phyloP scores from a whole-genome alignment of 2,797 vertebrate species.

The Spea hammondii region DNA sequence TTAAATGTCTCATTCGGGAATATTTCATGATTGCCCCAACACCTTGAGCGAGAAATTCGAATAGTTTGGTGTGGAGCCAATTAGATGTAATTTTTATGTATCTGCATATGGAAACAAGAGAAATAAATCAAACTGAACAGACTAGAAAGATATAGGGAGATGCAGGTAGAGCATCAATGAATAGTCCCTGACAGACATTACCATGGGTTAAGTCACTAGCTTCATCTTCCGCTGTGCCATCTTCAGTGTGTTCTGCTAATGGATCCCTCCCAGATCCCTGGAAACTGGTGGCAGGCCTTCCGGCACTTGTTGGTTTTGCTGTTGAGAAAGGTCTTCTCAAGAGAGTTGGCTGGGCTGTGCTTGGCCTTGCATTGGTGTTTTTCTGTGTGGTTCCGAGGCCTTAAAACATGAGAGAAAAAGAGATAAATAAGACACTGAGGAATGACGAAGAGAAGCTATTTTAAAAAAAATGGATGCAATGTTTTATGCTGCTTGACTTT shows the following conservation, averaged over 20 bases:
- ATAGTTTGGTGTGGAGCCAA: no score
- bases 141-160: background rate
- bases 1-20: no score
- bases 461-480: no score
- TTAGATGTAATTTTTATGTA: no score
- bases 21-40: no score
- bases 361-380: constrained; percentile 51
- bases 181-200: constrained; percentile 57
- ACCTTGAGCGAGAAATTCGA: no score
- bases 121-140: no score
- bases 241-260: constrained; percentile 60
- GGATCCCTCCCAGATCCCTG: constrained; percentile 46
- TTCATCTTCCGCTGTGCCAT: constrained; percentile 64
- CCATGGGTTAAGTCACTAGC: constrained; percentile 84
- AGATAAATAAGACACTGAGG: background rate
- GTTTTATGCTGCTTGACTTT: no score
- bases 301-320: constrained; percentile 45
- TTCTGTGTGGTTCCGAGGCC: background rate
- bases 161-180: background rate
- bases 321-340: constrained; percentile 42
- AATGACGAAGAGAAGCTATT: no score
- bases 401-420: constrained; percentile 1
- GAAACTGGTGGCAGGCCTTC: constrained; percentile 46
- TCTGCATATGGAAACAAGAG: no score
- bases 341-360: constrained; percentile 50